phyloP scores from a whole-genome alignment of 64 coral and sea anemone genomes.

The Cladopsammia gracilis region DNA sequence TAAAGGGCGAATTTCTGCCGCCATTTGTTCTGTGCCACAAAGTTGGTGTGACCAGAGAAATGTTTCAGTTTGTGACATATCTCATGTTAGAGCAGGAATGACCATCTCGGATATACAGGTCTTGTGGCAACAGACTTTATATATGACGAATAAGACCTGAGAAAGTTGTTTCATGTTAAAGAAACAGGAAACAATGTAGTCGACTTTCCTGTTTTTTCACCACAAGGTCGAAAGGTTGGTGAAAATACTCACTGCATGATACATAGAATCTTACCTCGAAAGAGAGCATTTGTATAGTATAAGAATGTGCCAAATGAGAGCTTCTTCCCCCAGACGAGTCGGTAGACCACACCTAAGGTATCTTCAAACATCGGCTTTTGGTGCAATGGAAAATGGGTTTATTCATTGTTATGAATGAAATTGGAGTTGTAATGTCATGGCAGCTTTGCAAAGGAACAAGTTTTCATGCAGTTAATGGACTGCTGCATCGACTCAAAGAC shows the following conservation, averaged over 20 bases:
- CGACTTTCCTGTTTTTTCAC: constrained; percentile 49
- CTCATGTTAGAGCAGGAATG: constrained; percentile 52
- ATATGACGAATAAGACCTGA: constrained; percentile 41
- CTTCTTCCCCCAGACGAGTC: constrained; percentile 41
- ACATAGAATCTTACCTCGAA: constrained; percentile 41
- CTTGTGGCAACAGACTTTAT: constrained; percentile 59
- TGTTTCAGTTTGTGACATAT: constrained; percentile 31
- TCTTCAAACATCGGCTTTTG: constrained; percentile 66
- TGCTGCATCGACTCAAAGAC: constrained; percentile 44
- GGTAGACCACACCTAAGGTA: constrained; percentile 59
- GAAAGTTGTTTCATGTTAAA: constrained; percentile 50
- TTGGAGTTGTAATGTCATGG: constrained; percentile 44
- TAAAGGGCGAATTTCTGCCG: neutral
- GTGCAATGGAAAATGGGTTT: constrained; percentile 41
- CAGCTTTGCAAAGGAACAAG: constrained; percentile 48
- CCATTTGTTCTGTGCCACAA: constrained; percentile 61
- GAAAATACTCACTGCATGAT: constrained; percentile 53
- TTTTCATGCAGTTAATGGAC: constrained; percentile 30
- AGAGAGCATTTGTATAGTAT: constrained; percentile 46
- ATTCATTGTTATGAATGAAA: constrained; percentile 65
- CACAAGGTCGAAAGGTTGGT: constrained; percentile 45
- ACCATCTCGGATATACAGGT: constrained; percentile 41
- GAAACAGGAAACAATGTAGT: neutral
- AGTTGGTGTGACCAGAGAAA: constrained; percentile 52
- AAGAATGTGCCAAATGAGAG: constrained; percentile 71